A percentile compares a stretch with the other conserved stretches of the same genome.
Conservation (phyloP, 1,140 invertebrate species). For the Chironomus striatipennis region DNA sequence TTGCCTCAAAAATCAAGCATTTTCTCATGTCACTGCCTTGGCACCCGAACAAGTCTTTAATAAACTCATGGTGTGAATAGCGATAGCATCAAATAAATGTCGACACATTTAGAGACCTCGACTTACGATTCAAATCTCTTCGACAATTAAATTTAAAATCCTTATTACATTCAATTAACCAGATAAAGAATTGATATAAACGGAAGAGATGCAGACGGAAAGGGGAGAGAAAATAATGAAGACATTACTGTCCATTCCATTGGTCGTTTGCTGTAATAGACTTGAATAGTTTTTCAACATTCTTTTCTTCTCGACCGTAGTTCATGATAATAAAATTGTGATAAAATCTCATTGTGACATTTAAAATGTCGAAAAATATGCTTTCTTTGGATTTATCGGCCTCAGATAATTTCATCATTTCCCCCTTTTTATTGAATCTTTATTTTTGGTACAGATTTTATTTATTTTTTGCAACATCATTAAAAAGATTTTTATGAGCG, state of each 20-base stretch:
- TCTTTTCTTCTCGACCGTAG: not conserved
- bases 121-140: not conserved
- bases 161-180: conserved; percentile 3
- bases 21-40: no score
- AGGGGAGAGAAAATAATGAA: not conserved
- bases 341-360: conserved; percentile 9
- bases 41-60: not conserved
- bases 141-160: not conserved
- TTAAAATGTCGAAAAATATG: conserved; percentile 6
- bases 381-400: not conserved
- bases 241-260: not conserved
- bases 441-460: not conserved
- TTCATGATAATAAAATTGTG: conserved; percentile 11
- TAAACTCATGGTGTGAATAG: not conserved
- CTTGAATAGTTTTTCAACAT: conserved; percentile 5
- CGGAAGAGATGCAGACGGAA: not conserved
- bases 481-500: not conserved
- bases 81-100: not conserved
- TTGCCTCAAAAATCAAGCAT: no score
- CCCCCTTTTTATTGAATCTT: not conserved
- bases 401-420: not conserved
- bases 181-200: no score
- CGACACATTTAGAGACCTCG: not conserved
- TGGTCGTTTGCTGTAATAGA: not conserved
- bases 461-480: not conserved